Conservation (phyloP, 1,140 invertebrate genomes). For the Plutomurus gul region DNA sequence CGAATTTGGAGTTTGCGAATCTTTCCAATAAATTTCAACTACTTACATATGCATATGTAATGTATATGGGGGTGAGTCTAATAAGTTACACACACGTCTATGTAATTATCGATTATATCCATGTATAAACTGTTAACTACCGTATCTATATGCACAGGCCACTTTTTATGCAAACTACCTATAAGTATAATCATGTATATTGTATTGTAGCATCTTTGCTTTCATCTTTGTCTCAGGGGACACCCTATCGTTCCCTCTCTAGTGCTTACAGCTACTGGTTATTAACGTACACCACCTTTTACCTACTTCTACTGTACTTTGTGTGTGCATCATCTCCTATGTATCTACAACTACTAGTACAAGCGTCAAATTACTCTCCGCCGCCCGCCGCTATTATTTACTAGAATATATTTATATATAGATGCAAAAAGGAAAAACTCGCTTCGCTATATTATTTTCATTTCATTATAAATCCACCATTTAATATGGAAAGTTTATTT, state of each 20-base stretch:
- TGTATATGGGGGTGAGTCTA: background rate
- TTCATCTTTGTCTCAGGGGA: conserved; percentile 10
- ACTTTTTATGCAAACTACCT: background rate
- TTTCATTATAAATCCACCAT: no score
- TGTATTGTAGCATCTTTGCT: conserved; percentile 23
- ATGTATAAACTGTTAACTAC: background rate
- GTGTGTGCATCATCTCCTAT: background rate
- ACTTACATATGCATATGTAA: no score
- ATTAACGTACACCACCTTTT: background rate
- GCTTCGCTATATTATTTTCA: no score
- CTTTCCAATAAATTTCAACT: no score
- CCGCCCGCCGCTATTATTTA: no score
- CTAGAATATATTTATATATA: no score
- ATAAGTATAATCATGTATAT: conserved; percentile 14
- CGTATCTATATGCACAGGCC: conserved; percentile 1
- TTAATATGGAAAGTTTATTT: no score
- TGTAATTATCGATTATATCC: background rate
- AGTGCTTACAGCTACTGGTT: background rate
- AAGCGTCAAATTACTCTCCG: no score
- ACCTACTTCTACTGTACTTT: background rate
- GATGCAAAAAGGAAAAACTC: no score
- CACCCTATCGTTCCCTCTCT: conserved; percentile 11
- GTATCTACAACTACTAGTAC: no score
- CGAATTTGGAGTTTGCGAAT: no score
- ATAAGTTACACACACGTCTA: background rate